phyloP scores from a whole-genome alignment of 2,113 vertebrate genomes.

The Mesocricetus auratus region DNA sequence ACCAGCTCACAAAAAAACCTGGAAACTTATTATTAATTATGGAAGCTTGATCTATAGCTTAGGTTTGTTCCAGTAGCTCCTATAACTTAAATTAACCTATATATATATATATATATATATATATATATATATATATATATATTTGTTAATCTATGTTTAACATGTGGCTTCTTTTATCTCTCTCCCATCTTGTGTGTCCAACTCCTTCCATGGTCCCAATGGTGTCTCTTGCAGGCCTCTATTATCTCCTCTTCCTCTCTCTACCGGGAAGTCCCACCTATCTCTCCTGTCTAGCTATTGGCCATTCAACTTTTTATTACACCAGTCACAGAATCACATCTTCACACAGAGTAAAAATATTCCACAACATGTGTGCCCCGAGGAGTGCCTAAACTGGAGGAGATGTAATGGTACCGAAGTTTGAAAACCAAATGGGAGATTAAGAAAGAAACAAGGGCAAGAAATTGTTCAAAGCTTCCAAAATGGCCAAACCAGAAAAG shows the following conservation, averaged over 20 bases:
- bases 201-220: not conserved
- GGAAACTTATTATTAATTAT: no score
- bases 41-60: no score
- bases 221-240: not conserved
- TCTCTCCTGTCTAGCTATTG: not conserved
- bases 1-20: no score
- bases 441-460: not conserved
- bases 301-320: not conserved
- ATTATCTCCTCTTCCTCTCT: not conserved
- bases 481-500: not conserved
- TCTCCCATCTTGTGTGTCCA: not conserved
- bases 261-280: not conserved
- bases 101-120: not conserved
- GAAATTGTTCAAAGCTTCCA: not conserved
- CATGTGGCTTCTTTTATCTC: not conserved
- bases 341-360: no score
- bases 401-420: not conserved
- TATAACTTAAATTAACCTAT: not conserved
- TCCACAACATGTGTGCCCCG: no score
- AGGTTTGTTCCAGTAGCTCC: no score
- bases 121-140: not conserved
- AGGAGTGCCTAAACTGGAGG: not conserved
- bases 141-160: not conserved
- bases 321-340: not conserved
- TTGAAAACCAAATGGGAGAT: not conserved